phyloP scores from a whole-genome alignment of 1,140 invertebrate species.

The Tetramorium alpestre region DNA sequence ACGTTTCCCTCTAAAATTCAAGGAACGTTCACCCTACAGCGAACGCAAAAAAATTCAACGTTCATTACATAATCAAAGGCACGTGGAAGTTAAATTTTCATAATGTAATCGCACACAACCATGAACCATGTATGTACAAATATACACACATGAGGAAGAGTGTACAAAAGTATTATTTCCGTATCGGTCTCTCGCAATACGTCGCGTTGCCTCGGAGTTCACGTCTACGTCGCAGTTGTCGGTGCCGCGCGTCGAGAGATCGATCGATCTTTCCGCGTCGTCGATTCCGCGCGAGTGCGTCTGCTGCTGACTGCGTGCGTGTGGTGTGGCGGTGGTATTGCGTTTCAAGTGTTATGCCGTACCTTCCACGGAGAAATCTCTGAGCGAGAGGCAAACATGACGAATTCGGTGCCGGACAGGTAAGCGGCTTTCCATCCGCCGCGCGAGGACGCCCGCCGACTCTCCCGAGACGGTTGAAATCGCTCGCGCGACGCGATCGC shows the following conservation, averaged over 20 bases:
- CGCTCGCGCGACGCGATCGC: neutral
- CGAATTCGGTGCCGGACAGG: conserved; percentile 76
- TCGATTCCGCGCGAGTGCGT: conserved; percentile 57
- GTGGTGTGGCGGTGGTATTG: conserved; percentile 63
- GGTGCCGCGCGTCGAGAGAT: conserved; percentile 60
- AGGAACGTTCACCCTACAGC: neutral
- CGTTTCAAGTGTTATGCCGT: conserved; percentile 66
- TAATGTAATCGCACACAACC: neutral
- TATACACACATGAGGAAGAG: neutral
- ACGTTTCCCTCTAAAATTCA: neutral
- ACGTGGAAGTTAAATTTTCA: neutral
- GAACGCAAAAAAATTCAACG: no score
- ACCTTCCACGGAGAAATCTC: conserved; percentile 49
- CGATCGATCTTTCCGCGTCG: conserved; percentile 64
- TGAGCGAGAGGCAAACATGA: conserved; percentile 68
- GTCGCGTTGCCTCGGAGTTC: neutral
- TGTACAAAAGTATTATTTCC: neutral
- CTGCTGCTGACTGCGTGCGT: conserved; percentile 55
- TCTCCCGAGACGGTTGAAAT: neutral
- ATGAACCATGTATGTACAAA: neutral
- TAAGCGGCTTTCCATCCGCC: conserved; percentile 56
- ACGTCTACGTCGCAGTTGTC: neutral
- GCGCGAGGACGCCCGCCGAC: neutral
- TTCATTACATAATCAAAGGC: no score
- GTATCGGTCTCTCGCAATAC: neutral